Base-by-base conservation (phyloP, 2,113 vertebrate species). In the Opisthocomus hoazin region DNA sequence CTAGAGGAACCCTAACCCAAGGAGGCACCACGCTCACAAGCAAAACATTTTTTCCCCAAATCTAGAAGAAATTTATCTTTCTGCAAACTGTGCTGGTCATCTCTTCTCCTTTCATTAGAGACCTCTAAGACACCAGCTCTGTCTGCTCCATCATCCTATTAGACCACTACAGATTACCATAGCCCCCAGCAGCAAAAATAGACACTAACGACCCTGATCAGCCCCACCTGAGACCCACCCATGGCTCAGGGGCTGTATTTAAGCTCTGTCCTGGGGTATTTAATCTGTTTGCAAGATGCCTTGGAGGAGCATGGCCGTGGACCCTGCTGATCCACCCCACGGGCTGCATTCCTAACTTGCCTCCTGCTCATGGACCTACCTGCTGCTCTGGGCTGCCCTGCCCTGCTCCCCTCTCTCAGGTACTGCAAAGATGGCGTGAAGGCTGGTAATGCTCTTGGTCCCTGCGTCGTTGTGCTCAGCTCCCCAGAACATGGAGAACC, bases 231-330 rank as follows among this genome's bases (percentile, higher is more conserved):
- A 32, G 58, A 63, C 17, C 37, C 13, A 43, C 8, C 36, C 54
- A 22, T 4, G 15, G 20, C 34, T 14, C 57, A 12, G 32, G 32
- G 46, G 20, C 34, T 36, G 37, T 22, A 3, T 54, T 64, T 54
- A 64, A 56, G 48, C 50, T 46, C 41, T 7, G 34, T 9, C 37
- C 18, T 61, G 37, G 45, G 22, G 12, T 11, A 10, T 11, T 51
- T 29, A 29, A 36, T 22, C 22, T n/a, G 39, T 34, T 34, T 21
- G 10, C 15, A 29, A 34, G 70, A 11, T 22, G 39, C 11, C 15
- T 57, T 15, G 41, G 43, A 57, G 46, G 27, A 69, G 3, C 3
- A 0, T 5, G 10, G 24, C 15, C 2, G 0, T 5, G 43, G 51
- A n/a, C 17, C 34, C 27, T 23, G 22, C 34, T 12, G 46, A 23